Conservation (phyloP, 2,113 vertebrate species). For the Arenaria interpres region DNA sequence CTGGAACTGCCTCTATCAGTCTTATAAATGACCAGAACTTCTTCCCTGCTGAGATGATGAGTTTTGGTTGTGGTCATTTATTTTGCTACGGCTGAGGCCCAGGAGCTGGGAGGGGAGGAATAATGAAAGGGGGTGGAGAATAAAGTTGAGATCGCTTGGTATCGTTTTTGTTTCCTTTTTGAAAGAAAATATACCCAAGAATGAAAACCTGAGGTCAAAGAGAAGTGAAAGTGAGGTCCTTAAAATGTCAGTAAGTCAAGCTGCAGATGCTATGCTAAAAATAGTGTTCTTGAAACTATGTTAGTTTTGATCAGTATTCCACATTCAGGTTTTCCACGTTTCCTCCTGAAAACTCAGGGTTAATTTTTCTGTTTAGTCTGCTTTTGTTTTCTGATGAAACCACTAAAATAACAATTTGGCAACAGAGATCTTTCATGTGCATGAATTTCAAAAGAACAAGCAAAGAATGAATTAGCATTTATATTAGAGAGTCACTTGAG, state of each 20-base stretch:
- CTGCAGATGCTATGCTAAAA: background rate
- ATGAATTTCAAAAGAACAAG: background rate
- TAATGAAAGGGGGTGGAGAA: background rate
- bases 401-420: constrained; percentile 8
- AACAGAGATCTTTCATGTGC: background rate
- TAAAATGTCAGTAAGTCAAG: background rate
- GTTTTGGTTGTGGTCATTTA: background rate
- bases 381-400: background rate
- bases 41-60: background rate
- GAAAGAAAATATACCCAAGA: background rate
- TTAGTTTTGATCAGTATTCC: background rate
- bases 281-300: background rate
- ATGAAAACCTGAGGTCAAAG: background rate
- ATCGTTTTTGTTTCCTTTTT: background rate
- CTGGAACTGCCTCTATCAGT: background rate
- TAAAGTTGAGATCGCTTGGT: background rate
- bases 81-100: background rate
- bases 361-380: background rate
- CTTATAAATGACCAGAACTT: background rate
- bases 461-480: background rate
- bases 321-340: background rate
- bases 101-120: background rate
- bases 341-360: background rate
- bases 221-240: background rate
- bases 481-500: background rate